Evolutionary conservation across 2,797 vertebrate genomes (phyloP).

Genomic region (Crenuchus spilurus): DNA sequence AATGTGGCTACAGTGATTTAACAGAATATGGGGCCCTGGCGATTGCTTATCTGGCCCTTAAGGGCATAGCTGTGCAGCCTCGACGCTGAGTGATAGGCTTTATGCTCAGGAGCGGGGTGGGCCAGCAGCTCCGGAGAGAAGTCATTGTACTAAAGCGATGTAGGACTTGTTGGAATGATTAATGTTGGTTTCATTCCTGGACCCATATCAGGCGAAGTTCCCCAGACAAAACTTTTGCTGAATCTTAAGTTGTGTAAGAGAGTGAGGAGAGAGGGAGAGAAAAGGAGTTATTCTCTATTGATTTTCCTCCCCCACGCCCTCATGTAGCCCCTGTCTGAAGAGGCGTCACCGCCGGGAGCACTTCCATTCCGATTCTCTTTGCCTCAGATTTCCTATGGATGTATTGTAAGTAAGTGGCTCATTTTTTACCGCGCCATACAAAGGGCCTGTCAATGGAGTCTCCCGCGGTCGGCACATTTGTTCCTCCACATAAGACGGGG

Average conservation of each 20-base stretch:
- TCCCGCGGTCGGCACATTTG: conserved; percentile 81
- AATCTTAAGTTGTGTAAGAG: conserved; percentile 73
- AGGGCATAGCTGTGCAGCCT: conserved; percentile 76
- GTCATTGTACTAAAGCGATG: conserved; percentile 73
- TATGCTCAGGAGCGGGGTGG: conserved; percentile 65
- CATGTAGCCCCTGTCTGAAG: conserved; percentile 65
- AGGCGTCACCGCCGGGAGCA: conserved; percentile 78
- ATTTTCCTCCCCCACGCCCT: conserved; percentile 56
- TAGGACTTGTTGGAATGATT: conserved; percentile 82
- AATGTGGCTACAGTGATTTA: conserved; percentile 78
- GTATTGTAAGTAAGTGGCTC: conserved; percentile 86
- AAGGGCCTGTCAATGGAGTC: conserved; percentile 85
- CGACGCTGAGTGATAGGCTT: conserved; percentile 71
- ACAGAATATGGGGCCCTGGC: conserved; percentile 74
- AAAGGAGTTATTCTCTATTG: conserved; percentile 84
- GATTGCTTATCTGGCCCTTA: conserved; percentile 84
- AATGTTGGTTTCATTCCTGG: conserved; percentile 74
- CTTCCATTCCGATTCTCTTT: conserved; percentile 86
- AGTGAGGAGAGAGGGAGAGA: conserved; percentile 71
- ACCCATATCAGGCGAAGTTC: conserved; percentile 64
- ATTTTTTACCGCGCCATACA: conserved; percentile 80
- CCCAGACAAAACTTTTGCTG: conserved; percentile 80
- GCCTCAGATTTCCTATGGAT: conserved; percentile 87
- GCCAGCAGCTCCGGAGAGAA: conserved; percentile 44
- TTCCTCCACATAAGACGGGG: conserved; percentile 77